phyloP scores from a whole-genome alignment of 2,113 vertebrate genomes.

The Bucco capensis region DNA sequence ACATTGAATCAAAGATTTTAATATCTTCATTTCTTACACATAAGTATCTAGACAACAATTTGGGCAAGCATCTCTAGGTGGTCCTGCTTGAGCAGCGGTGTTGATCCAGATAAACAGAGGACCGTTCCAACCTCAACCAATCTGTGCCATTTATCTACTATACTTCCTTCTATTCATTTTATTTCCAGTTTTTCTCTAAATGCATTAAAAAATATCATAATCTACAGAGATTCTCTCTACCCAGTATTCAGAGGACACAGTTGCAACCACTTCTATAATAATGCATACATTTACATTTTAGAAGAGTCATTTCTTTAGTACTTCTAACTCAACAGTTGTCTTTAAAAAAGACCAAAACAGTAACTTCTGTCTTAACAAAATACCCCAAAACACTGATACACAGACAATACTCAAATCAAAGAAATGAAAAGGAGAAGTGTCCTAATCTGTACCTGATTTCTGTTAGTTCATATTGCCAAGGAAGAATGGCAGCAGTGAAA shows the following conservation, averaged over 20 bases:
- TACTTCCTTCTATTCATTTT: not conserved
- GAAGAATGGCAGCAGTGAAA: not conserved
- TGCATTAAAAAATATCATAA: not conserved
- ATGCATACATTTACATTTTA: not conserved
- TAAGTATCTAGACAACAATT: not conserved
- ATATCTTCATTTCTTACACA: not conserved
- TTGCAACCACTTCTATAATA: not conserved
- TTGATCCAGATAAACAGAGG: not conserved
- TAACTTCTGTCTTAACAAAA: not conserved
- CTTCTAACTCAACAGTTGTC: not conserved
- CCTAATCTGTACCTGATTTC: not conserved
- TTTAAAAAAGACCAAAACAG: not conserved
- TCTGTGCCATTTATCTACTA: not conserved
- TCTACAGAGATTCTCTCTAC: not conserved
- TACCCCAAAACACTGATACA: not conserved
- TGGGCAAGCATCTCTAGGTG: not conserved
- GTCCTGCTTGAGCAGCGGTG: rapidly evolving
- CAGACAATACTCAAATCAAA: not conserved
- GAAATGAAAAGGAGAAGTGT: not conserved
- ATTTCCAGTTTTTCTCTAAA: not conserved
- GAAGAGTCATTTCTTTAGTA: not conserved
- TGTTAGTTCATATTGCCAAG: not conserved
- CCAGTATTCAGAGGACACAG: not conserved
- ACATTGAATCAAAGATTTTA: not conserved
- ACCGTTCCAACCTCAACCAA: not conserved